A percentile compares a stretch with the other conserved stretches of the same genome.
phyloP scores from a whole-genome alignment of 1,140 invertebrate species.

The Asobara japonica region DNA sequence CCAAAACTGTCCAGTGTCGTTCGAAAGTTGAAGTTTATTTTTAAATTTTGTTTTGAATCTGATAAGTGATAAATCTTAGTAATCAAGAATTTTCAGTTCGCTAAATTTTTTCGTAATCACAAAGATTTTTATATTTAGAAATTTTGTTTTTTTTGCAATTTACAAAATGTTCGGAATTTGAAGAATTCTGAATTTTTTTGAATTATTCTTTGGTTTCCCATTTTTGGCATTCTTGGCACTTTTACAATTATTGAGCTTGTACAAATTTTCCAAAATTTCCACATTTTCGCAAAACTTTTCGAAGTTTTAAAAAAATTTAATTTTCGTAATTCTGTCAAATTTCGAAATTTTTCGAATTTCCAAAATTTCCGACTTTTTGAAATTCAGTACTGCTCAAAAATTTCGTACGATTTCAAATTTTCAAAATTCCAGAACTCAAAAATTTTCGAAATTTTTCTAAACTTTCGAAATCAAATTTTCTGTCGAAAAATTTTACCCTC shows the following conservation, averaged over 20 bases:
- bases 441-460: not conserved
- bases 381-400: too few relatives aligned
- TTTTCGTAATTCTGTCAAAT: not conserved
- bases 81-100: too few relatives aligned
- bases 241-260: not conserved
- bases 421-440: not conserved
- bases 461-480: too few relatives aligned
- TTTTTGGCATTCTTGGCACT: not conserved
- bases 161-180: not conserved
- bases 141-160: not conserved
- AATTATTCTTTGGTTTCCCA: not conserved
- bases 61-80: too few relatives aligned
- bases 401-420: not conserved
- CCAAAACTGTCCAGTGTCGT: too few relatives aligned
- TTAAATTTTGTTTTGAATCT: too few relatives aligned
- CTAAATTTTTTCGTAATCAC: not conserved
- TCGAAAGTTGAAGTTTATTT: too few relatives aligned
- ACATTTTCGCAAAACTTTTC: not conserved
- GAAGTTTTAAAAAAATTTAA: not conserved
- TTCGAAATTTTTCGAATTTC: not conserved
- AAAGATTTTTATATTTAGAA: not conserved
- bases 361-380: too few relatives aligned
- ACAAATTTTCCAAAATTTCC: not conserved
- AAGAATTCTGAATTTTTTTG: not conserved
- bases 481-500: too few relatives aligned